Evolutionary conservation across 2,797 vertebrate species (phyloP).

Genomic region (Danio albolineatus): DNA sequence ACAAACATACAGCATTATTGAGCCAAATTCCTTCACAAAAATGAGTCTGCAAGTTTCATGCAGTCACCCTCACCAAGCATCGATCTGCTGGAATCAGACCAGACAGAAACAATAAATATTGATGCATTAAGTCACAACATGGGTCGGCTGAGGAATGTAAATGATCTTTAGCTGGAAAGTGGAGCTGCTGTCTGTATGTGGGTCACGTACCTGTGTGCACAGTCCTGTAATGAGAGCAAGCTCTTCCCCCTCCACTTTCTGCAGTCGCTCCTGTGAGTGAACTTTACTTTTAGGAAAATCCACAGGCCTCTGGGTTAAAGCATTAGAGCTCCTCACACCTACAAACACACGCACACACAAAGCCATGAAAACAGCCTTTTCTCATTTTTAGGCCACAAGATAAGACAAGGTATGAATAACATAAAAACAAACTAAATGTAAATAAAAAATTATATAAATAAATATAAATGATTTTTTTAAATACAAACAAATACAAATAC

Average conservation of each 20-base stretch:
- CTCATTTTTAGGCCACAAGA: not conserved
- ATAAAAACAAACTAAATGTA: too few relatives aligned
- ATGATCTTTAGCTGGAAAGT: conserved; percentile 28
- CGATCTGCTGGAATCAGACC: not conserved
- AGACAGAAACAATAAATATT: conserved; percentile 28
- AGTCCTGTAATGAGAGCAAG: conserved; percentile 77
- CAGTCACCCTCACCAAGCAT: not conserved
- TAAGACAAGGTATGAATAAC: too few relatives aligned
- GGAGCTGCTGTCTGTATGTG: not conserved
- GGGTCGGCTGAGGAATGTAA: conserved; percentile 4
- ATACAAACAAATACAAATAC: too few relatives aligned
- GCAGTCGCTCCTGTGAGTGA: conserved; percentile 71
- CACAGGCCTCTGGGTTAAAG: conserved; percentile 73
- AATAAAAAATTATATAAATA: too few relatives aligned
- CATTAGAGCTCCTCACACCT: conserved; percentile 68
- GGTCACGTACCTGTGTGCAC: conserved; percentile 83
- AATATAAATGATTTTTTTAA: too few relatives aligned
- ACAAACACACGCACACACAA: not conserved
- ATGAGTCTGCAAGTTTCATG: not conserved
- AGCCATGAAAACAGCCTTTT: not conserved
- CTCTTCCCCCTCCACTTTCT: conserved; percentile 76
- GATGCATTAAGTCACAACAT: not conserved
- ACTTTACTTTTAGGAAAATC: conserved; percentile 76
- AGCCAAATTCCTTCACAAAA: conserved; percentile 1
- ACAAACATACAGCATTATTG: conserved; percentile 12